These are phyloP conservation scores for Drosophila subsilvestris DNA, from an alignment of 2,888 invertebrate genomes.

Conservation along the genomic window DNA sequence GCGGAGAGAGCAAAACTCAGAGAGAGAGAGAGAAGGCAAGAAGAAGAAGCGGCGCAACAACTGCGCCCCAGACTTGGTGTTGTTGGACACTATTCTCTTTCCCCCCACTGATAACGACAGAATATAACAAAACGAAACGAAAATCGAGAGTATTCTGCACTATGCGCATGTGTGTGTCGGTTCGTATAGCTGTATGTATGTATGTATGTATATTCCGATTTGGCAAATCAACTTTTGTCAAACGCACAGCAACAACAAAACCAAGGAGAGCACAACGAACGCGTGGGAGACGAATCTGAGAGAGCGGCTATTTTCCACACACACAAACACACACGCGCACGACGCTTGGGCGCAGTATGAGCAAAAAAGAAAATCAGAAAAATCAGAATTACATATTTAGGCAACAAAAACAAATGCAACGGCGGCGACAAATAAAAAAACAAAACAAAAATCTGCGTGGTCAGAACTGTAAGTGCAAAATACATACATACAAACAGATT, in stretches of 20 bases:
- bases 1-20: constrained; percentile 52
- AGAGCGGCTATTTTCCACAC: constrained; percentile 25
- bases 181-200: constrained; percentile 1
- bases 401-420: constrained; percentile 63
- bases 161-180: not conserved
- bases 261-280: not conserved
- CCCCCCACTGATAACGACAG: constrained; percentile 69
- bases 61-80: constrained; percentile 4
- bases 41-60: constrained; percentile 30
- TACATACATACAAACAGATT: constrained; percentile 8
- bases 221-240: constrained; percentile 28
- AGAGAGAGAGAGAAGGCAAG: constrained; percentile 6
- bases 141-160: constrained; percentile 63
- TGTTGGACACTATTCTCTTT: not conserved
- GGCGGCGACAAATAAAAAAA: constrained; percentile 53
- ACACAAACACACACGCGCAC: constrained; percentile 7
- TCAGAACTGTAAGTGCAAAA: constrained; percentile 44
- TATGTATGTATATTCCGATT: constrained; percentile 19
- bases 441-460: constrained; percentile 64
- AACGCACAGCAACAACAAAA: not conserved
- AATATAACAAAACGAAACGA: constrained; percentile 41
- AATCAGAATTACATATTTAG: constrained; percentile 69
- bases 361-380: constrained; percentile 73
- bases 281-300: constrained; percentile 34
- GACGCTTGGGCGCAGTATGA: constrained; percentile 43